A percentile compares a stretch with the other conserved stretches of the same genome.
Conservation (phyloP, 2,797 vertebrate genomes). For the Tapirus indicus region DNA sequence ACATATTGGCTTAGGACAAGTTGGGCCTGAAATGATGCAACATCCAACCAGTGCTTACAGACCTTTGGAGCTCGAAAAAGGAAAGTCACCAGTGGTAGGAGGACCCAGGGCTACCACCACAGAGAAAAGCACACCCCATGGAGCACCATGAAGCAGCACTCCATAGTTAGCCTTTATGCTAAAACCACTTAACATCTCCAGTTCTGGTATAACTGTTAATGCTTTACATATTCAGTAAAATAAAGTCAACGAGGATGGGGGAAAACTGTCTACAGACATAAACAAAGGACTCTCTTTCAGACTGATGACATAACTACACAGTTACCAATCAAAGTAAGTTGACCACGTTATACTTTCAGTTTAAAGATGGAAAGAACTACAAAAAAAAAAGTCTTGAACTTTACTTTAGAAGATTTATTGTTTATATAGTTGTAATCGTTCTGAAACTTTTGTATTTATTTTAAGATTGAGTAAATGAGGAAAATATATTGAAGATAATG, state of each 20-base stretch:
- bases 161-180: neutral
- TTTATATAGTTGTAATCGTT: neutral
- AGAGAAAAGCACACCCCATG: neutral
- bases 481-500: slow-evolving; percentile 25
- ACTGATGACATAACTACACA: neutral
- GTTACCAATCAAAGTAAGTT: slow-evolving; percentile 24
- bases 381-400: neutral
- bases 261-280: neutral
- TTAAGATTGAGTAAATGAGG: neutral
- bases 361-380: neutral
- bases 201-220: neutral
- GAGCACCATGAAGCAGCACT: neutral
- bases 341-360: neutral
- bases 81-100: neutral
- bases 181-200: neutral
- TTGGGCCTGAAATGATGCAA: neutral
- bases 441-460: slow-evolving; percentile 1
- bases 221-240: neutral
- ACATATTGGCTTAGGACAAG: neutral
- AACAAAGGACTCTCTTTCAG: neutral
- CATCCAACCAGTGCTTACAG: neutral
- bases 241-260: neutral
- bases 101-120: neutral
- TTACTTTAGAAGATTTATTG: neutral
- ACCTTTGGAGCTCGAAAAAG: neutral